Evolutionary conservation across 2,113 vertebrate genomes (phyloP).

Genomic region (Hippopotamus amphibius): DNA sequence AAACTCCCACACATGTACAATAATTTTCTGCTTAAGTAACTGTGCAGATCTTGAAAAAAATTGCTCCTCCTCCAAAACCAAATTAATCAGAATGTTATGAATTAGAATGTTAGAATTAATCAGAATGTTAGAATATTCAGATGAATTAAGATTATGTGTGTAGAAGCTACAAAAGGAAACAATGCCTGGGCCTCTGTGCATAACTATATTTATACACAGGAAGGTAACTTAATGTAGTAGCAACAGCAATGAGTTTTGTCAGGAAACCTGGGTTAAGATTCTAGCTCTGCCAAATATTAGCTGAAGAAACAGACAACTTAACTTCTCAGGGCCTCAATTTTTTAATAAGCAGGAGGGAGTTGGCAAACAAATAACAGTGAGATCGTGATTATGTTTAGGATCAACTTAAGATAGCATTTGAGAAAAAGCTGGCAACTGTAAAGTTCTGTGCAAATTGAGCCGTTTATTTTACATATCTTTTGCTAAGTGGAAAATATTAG

Average conservation of each 20-base stretch:
- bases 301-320: not conserved
- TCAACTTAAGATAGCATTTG: not conserved
- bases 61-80: not conserved
- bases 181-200: not conserved
- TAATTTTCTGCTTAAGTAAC: slow-evolving; percentile 37
- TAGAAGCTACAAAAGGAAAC: not conserved
- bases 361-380: not conserved
- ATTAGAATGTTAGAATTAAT: too few species aligned
- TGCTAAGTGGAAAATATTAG: not conserved
- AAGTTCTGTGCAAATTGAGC: not conserved
- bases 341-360: not conserved
- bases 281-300: not conserved
- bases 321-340: not conserved
- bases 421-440: not conserved
- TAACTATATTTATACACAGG: not conserved
- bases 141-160: not conserved
- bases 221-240: not conserved
- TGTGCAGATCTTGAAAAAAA: not conserved
- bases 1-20: not conserved
- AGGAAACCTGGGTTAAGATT: not conserved
- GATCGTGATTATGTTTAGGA: not conserved
- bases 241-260: not conserved
- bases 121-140: too few species aligned
- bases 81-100: not conserved
- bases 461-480: not conserved